phyloP scores from a whole-genome alignment of 2,888 invertebrate genomes.

The Dusona sp. region DNA sequence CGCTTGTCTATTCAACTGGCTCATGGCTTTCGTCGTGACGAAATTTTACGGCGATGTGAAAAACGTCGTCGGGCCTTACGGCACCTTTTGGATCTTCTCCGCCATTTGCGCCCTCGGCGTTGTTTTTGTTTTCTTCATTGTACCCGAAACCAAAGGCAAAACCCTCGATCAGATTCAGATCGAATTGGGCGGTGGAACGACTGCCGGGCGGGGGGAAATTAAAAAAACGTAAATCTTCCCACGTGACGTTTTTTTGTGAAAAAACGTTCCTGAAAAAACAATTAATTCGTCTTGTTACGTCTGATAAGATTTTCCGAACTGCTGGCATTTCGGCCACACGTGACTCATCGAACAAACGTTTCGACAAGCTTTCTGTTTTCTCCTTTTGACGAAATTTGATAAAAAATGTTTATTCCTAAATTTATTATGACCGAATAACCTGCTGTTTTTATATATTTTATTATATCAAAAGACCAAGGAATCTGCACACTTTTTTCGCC shows the following conservation, averaged over 20 bases:
- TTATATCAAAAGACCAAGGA: not conserved
- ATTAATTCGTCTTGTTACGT: not conserved
- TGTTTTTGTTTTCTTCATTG: slow-evolving; percentile 89
- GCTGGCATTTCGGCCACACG: not conserved
- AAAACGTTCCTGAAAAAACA: not conserved
- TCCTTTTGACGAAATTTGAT: not conserved
- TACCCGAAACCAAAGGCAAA: slow-evolving; percentile 87
- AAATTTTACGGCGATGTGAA: slow-evolving; percentile 89
- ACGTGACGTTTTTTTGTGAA: not conserved
- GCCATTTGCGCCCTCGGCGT: slow-evolving; percentile 88
- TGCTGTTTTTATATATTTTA: too few relatives aligned
- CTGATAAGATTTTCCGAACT: not conserved
- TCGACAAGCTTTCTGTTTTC: not conserved
- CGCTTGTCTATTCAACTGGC: slow-evolving; percentile 93
- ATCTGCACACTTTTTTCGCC: not conserved
- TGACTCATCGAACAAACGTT: not conserved
- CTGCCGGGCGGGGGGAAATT: not conserved
- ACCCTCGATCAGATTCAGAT: slow-evolving; percentile 85
- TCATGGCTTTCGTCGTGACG: slow-evolving; percentile 92
- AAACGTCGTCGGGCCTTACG: slow-evolving; percentile 86
- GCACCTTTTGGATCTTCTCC: slow-evolving; percentile 92
- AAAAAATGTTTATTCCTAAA: not conserved
- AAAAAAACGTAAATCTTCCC: slow-evolving; percentile 1
- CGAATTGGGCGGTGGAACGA: slow-evolving; percentile 77
- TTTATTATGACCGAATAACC: not conserved